Evolutionary conservation across 64 coral and sea anemone genomes (phyloP).

Genomic region (Montipora efflorescens): DNA sequence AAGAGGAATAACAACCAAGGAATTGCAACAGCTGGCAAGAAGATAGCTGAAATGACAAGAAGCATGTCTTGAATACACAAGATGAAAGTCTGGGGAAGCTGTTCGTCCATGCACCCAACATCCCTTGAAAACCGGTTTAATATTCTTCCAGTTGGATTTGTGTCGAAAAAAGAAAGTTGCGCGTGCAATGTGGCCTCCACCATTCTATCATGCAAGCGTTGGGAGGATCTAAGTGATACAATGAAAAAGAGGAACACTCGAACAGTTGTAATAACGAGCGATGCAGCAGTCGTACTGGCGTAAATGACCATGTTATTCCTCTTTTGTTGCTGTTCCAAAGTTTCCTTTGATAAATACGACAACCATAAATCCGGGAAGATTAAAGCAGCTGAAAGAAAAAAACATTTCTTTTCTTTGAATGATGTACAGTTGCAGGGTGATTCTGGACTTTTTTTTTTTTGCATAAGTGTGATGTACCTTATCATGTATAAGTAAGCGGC

Average conservation of each 20-base stretch:
- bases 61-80: not conserved
- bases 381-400: not conserved
- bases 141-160: conserved; percentile 77
- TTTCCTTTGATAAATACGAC: not conserved
- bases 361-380: not conserved
- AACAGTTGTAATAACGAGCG: conserved; percentile 45
- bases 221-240: conserved; percentile 68
- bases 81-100: not conserved
- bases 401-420: not conserved
- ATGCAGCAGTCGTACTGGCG: conserved; percentile 40
- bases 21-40: conserved; percentile 27
- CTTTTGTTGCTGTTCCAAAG: not conserved
- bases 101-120: conserved; percentile 55
- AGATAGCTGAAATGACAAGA: conserved; percentile 2
- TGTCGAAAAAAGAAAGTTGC: conserved; percentile 87
- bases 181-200: conserved; percentile 70
- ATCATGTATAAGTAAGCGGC: too few species aligned
- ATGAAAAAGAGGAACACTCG: conserved; percentile 78
- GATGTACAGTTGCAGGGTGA: too few species aligned
- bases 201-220: conserved; percentile 85
- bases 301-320: conserved; percentile 42
- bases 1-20: conserved; percentile 11
- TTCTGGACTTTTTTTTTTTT: too few species aligned
- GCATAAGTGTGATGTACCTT: too few species aligned
- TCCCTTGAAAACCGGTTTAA: conserved; percentile 62